Conservation (phyloP, 2,113 vertebrate species). For the Antechinus stuartii region DNA sequence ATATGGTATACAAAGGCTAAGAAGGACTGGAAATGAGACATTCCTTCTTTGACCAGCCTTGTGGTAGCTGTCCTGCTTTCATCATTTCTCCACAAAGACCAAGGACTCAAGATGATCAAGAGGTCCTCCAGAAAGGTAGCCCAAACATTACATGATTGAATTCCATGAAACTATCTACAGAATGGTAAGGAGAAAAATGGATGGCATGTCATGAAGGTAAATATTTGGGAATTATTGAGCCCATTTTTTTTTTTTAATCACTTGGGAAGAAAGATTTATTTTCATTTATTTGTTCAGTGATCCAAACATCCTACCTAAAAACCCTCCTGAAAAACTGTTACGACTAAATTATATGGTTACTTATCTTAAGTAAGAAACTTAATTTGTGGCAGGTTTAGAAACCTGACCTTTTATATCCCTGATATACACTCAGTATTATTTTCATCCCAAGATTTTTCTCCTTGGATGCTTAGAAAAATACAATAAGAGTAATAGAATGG, state of each 20-base stretch:
- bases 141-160: neutral
- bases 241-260: neutral
- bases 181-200: too few species aligned
- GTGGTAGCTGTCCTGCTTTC: too few species aligned
- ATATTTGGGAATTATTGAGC: neutral
- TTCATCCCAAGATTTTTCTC: neutral
- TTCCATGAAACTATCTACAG: neutral
- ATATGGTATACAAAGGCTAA: too few species aligned
- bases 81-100: too few species aligned
- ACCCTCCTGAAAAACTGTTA: neutral
- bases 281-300: neutral
- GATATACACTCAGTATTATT: neutral
- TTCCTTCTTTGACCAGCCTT: too few species aligned
- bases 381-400: neutral
- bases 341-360: neutral
- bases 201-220: neutral
- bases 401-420: neutral
- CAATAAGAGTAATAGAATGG: neutral
- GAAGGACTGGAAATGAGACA: too few species aligned
- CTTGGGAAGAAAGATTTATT: neutral
- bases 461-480: neutral
- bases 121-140: too few species aligned
- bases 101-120: too few species aligned
- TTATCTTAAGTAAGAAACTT: neutral
- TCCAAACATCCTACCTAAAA: neutral